phyloP scores from a whole-genome alignment of 1,140 invertebrate genomes.

The Drosophila lacertosa region DNA sequence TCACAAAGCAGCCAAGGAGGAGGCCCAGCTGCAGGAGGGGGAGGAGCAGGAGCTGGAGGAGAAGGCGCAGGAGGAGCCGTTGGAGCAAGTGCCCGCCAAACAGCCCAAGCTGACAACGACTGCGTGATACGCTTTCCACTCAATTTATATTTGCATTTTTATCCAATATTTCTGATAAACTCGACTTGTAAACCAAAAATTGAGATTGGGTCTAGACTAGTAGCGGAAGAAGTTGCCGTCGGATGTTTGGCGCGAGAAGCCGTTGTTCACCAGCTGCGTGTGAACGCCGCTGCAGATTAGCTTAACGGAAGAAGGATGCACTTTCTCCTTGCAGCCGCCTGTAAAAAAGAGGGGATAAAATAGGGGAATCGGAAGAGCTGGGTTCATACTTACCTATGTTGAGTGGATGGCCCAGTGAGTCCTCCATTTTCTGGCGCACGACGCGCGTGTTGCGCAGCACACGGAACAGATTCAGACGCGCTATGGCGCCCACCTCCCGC shows the following conservation, averaged over 20 bases:
- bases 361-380: too few relatives aligned
- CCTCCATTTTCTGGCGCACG: slow-evolving; percentile 39
- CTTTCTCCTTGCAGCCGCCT: slow-evolving; percentile 86
- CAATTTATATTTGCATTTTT: slow-evolving; percentile 57
- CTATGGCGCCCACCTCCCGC: slow-evolving; percentile 41
- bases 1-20: slow-evolving; percentile 50
- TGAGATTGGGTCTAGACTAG: slow-evolving; percentile 40
- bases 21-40: not conserved
- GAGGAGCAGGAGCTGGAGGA: not conserved
- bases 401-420: slow-evolving; percentile 72
- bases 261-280: slow-evolving; percentile 88
- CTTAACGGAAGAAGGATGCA: slow-evolving; percentile 87
- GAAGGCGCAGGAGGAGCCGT: not conserved
- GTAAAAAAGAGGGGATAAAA: too few relatives aligned
- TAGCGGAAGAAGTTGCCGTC: slow-evolving; percentile 87
- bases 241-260: slow-evolving; percentile 87
- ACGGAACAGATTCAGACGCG: slow-evolving; percentile 80
- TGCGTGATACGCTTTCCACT: slow-evolving; percentile 36
- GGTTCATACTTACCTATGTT: slow-evolving; percentile 55
- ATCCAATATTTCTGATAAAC: slow-evolving; percentile 40
- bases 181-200: slow-evolving; percentile 11
- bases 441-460: slow-evolving; percentile 86
- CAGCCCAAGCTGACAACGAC: slow-evolving; percentile 48
- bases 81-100: slow-evolving; percentile 36
- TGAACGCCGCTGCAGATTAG: slow-evolving; percentile 88